phyloP scores from a whole-genome alignment of 2,888 invertebrate species.

The Aricia artaxerxes region DNA sequence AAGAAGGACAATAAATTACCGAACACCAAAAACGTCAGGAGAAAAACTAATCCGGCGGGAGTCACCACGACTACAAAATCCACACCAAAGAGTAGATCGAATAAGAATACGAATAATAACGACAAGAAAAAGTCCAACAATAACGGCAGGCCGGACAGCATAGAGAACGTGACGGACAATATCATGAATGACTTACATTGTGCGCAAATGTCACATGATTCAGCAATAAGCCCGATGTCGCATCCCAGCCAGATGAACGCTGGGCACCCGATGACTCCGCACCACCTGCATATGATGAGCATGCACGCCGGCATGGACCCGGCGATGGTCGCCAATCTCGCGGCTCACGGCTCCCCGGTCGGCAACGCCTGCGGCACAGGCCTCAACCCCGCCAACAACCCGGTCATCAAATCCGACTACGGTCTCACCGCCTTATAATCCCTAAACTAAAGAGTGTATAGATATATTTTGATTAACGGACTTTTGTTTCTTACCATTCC shows the following conservation, averaged over 20 bases:
- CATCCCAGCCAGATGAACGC: constrained; percentile 72
- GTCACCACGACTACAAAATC: constrained; percentile 82
- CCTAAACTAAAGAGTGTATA: constrained; percentile 61
- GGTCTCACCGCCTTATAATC: constrained; percentile 88
- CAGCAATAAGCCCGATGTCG: constrained; percentile 76
- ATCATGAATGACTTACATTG: constrained; percentile 82
- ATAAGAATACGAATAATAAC: constrained; percentile 78
- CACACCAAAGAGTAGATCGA: constrained; percentile 86
- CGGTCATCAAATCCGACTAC: constrained; percentile 91
- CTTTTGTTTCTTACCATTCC: constrained; percentile 74
- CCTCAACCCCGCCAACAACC: constrained; percentile 65
- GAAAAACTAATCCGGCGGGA: constrained; percentile 89
- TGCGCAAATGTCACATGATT: constrained; percentile 72
- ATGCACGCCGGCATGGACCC: constrained; percentile 74
- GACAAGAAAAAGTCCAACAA: constrained; percentile 78
- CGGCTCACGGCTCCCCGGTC: constrained; percentile 79
- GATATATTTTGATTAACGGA: constrained; percentile 73
- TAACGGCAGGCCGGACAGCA: constrained; percentile 81
- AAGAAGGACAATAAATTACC: constrained; percentile 92
- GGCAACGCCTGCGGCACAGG: constrained; percentile 74
- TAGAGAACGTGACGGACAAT: constrained; percentile 83
- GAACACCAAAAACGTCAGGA: constrained; percentile 87
- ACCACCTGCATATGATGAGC: constrained; percentile 75
- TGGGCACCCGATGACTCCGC: constrained; percentile 79
- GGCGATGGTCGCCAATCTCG: constrained; percentile 71